Conservation (phyloP, 2,888 invertebrate species). For the Dilophus febrilis region DNA sequence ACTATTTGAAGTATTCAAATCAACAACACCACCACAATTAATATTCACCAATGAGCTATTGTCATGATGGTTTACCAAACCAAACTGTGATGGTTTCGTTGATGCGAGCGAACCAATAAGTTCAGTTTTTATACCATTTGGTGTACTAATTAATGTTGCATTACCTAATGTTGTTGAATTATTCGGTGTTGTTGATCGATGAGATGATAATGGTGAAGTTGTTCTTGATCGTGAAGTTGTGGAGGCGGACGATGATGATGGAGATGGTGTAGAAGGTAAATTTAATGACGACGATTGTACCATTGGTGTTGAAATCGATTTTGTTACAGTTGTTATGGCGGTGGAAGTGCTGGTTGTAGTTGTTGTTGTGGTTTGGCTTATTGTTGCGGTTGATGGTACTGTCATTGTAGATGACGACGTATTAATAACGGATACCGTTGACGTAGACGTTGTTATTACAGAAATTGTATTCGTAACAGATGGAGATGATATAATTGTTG, state of each 20-base stretch:
- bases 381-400: neutral
- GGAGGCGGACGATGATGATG: neutral
- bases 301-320: neutral
- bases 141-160: constrained; percentile 10
- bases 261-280: no score
- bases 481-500: neutral
- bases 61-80: no score
- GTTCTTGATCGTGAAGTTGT: neutral
- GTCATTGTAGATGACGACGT: neutral
- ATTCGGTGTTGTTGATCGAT: neutral
- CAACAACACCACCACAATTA: no score
- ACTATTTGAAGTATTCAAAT: no score
- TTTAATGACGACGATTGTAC: no score
- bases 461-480: neutral
- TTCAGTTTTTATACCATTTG: constrained; percentile 17
- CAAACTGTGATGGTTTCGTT: no score
- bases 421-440: neutral
- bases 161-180: constrained; percentile 1
- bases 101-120: constrained; percentile 13
- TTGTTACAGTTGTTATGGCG: neutral
- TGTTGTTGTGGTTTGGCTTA: neutral
- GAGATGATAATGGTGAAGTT: neutral
- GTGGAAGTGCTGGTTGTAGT: neutral
- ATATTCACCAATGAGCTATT: no score
- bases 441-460: neutral